Conservation (phyloP, 2,888 invertebrate genomes). For the Harpagoxenus sublaevis region DNA sequence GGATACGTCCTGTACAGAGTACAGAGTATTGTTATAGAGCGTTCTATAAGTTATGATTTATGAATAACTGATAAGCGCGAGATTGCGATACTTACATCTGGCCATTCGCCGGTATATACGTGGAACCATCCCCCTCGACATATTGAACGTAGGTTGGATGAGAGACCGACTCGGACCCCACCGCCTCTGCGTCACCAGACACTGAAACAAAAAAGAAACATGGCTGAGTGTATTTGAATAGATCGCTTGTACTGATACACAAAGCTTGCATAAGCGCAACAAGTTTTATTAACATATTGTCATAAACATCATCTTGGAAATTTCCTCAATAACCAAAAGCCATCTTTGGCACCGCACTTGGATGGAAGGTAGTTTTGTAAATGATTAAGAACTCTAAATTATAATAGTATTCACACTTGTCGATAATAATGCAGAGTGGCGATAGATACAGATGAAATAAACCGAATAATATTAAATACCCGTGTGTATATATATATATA, state of each 20-base stretch:
- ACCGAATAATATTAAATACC: not conserved
- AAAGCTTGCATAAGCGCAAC: constrained; percentile 1
- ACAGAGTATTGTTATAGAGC: not conserved
- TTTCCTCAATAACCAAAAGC: not conserved
- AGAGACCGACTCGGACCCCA: constrained; percentile 87
- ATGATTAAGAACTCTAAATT: not conserved
- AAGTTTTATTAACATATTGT: not conserved
- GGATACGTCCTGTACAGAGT: constrained; percentile 90
- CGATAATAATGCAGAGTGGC: not conserved
- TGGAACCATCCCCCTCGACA: constrained; percentile 88
- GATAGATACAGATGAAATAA: constrained; percentile 12
- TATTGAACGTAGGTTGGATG: constrained; percentile 89
- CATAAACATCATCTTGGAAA: not conserved
- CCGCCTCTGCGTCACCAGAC: constrained; percentile 86
- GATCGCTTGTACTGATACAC: not conserved
- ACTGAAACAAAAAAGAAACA: constrained; percentile 81
- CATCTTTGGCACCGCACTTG: not conserved
- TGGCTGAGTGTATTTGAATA: constrained; percentile 11
- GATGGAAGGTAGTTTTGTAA: not conserved
- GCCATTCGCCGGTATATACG: constrained; percentile 89
- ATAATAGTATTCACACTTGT: not conserved
- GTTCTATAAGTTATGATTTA: not conserved
- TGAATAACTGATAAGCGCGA: not conserved
- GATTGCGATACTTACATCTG: constrained; percentile 88
- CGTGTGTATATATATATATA: too few species aligned